phyloP scores from a whole-genome alignment of 2,888 invertebrate genomes.

The Mythimna impura region DNA sequence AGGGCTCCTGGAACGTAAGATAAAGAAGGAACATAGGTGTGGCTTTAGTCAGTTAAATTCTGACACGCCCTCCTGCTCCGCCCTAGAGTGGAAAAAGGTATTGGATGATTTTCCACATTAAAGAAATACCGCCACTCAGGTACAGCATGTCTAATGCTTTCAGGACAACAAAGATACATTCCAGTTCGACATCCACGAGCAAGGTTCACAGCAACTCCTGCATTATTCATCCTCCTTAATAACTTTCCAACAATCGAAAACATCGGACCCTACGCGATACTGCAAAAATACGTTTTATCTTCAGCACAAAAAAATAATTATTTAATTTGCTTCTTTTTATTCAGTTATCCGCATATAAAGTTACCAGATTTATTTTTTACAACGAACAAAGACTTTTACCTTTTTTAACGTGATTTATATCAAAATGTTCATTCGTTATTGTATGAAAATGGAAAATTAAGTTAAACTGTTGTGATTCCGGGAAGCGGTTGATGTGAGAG shows the following conservation, averaged over 20 bases:
- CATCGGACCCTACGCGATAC: constrained; percentile 40
- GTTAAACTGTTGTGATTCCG: constrained; percentile 45
- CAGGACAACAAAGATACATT: constrained; percentile 37
- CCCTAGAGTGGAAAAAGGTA: too few relatives aligned
- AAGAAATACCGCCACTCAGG: neutral
- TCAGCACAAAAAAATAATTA: constrained; percentile 62
- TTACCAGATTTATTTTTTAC: constrained; percentile 56
- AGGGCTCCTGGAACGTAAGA: too few relatives aligned
- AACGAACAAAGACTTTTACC: constrained; percentile 59
- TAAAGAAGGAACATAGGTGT: too few relatives aligned
- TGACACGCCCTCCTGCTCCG: too few relatives aligned
- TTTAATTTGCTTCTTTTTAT: constrained; percentile 68
- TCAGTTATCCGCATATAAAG: constrained; percentile 62
- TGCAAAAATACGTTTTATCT: constrained; percentile 60
- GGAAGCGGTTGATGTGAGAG: constrained; percentile 23
- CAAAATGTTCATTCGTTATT: constrained; percentile 58
- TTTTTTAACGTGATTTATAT: constrained; percentile 58
- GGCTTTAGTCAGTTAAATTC: too few relatives aligned
- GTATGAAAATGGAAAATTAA: constrained; percentile 51
- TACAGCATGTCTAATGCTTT: constrained; percentile 18
- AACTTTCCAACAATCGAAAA: constrained; percentile 54
- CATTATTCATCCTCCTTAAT: constrained; percentile 66
- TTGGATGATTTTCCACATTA: too few relatives aligned
- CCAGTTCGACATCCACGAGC: neutral
- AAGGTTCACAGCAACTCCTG: constrained; percentile 30